Evolutionary conservation across 2,113 vertebrate species (phyloP), one percentile per base, ranked within the genome.

Genomic region (Phylloscopus trochilus): DNA sequence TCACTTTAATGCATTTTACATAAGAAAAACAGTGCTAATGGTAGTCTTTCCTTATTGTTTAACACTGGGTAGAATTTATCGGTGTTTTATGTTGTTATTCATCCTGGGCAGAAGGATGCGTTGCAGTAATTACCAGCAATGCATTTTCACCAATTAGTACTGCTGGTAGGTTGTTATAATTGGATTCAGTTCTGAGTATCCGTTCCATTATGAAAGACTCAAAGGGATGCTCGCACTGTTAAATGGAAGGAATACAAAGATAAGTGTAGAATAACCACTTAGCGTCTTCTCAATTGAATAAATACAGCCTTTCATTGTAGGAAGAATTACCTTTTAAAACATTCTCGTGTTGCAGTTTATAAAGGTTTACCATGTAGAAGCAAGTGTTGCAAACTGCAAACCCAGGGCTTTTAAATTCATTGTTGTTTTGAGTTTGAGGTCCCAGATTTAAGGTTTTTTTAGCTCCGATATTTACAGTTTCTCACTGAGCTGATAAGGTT

Each of bases 1-100:
- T 97, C 96, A 95, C 95, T 97, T 95, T 80, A 96, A 97, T 96
- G 79, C 82, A 96, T 97, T 98, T 97, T 97, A 96, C 89, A 81
- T 96, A 97, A 97, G 95, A 95, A 96, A 97, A 94, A 39, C 67
- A 90, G 92, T 97, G 95, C 95, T 94, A 77, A 67, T 86, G 91
- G 88, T 94, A 81, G 87, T 82, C 67, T 92, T 95, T 88, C 41
- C 79, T 76, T 70, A 77, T 96, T 94, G 82, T 97, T 95, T 70
- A 90, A 74, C 59, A 47, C 67, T 31, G 89, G 74, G 82, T 79
- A 77, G 95, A 82, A 95, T 97, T 96, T 96, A 90, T 94, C 93
- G 79, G 83, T 91, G 82, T 47, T 47, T 47, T 47, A 22, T 47
- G 46, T 47, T 47, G 46, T 90, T 37, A 30, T 95, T 94, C 94